Conservation (phyloP, 2,888 invertebrate genomes). For the Melieria picta region DNA sequence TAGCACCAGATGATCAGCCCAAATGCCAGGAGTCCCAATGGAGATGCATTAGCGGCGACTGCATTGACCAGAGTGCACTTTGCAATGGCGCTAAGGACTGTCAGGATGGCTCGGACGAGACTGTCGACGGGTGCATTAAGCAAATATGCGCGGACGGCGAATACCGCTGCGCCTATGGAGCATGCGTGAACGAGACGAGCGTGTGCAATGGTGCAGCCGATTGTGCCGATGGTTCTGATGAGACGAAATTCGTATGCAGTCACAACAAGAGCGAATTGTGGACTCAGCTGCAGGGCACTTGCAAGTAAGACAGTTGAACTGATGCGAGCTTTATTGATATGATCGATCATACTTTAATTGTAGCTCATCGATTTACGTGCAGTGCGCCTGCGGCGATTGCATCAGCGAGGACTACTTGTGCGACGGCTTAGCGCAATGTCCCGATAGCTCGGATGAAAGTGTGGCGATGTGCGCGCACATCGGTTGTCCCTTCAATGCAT, state of each 20-base stretch:
- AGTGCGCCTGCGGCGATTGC: constrained; percentile 38
- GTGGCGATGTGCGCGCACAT: constrained; percentile 39
- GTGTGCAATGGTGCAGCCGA: constrained; percentile 64
- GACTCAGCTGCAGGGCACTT: neutral
- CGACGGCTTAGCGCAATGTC: constrained; percentile 63
- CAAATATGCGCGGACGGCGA: constrained; percentile 4
- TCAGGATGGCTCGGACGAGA: constrained; percentile 47
- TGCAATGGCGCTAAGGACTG: constrained; percentile 44
- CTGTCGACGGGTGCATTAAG: constrained; percentile 26
- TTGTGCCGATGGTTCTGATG: constrained; percentile 51
- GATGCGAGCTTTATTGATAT: too few relatives aligned
- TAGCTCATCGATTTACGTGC: too few relatives aligned
- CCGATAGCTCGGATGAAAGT: constrained; percentile 52
- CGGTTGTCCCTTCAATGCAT: constrained; percentile 44
- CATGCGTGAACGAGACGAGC: neutral
- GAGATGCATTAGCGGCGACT: constrained; percentile 12
- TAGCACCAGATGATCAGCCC: neutral
- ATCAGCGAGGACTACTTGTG: constrained; percentile 43
- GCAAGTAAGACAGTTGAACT: too few relatives aligned
- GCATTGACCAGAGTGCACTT: neutral
- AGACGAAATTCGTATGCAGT: constrained; percentile 23
- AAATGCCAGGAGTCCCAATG: too few relatives aligned
- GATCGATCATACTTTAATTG: too few relatives aligned
- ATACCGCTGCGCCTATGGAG: constrained; percentile 15
- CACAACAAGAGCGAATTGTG: neutral